Base-by-base conservation (phyloP, 1,140 invertebrate species). In the Zaprionus nigranus region DNA sequence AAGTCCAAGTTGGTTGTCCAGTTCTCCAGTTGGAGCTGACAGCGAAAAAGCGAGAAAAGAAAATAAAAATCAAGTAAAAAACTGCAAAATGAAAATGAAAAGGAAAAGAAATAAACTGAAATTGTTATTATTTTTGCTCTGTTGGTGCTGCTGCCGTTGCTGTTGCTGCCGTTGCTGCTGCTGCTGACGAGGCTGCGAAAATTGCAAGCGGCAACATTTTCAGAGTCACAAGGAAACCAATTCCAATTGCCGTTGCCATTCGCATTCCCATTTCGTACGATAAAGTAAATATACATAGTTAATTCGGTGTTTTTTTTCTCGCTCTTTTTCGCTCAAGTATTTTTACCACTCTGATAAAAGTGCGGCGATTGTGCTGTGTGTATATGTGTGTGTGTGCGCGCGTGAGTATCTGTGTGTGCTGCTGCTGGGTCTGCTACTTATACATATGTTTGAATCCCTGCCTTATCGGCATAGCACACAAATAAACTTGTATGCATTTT, bases 401-500 rank as follows among this genome's bases (percentile, higher is more conserved):
- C n/a, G 68, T 58, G 76, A 67, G 63, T 73, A 60, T 53, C 46
- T 54, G 5, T 69, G 40, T 72, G 69, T 58, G 36, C 24, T 51
- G 59, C 46, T 67, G 62, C 13, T 77, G 36, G 30, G 30, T 11
- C 17, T 64, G 68, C 56, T 83, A 66, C 74, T 56, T 79, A 72
- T 34, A n/a, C n/a, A n/a, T n/a, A 34, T 79, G 70, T 78, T 77
- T 73, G 51, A 77, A 81, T 75, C 46, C 54, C 11, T 56, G 7
- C 49, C 80, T 86, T 86, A 86, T 86, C 82, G 83, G 53, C 60
- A 75, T 57, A 69, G 79, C 76, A 38, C 59, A 67, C 63, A 51
- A 71, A 82, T 78, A 87, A 63, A 88, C 75, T 75, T 82, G 78
- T 73, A 83, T 87, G 84, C 84, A 88, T 70, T 87, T 88, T 68